phyloP scores from a whole-genome alignment of 2,797 vertebrate species.

The Falco peregrinus region DNA sequence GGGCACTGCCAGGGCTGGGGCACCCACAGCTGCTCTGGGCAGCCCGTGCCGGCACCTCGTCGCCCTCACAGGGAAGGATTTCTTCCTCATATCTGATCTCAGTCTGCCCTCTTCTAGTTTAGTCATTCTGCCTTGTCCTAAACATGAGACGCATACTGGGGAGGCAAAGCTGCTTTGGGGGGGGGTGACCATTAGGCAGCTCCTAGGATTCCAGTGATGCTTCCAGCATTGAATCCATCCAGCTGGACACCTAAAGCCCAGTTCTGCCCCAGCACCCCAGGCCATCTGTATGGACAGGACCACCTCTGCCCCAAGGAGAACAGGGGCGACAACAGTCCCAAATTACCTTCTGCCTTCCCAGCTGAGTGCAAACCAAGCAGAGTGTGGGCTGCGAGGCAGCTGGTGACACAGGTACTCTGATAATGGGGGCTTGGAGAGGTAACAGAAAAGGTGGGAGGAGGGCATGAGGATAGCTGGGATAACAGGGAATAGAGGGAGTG shows the following conservation, averaged over 20 bases:
- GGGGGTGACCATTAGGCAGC: neutral
- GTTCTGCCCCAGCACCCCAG: no score
- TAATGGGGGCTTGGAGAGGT: no score
- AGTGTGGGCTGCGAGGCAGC: no score
- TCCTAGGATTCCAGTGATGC: neutral
- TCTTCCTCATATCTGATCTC: no score
- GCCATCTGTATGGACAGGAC: no score
- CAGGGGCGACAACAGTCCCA: rapidly evolving
- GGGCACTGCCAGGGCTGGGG: no score
- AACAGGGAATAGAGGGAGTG: neutral
- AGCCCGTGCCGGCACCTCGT: no score
- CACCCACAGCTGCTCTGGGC: no score
- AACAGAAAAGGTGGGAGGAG: neutral
- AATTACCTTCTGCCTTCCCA: neutral
- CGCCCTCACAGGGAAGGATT: no score
- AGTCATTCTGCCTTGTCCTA: neutral
- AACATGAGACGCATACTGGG: neutral
- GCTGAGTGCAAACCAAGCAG: neutral
- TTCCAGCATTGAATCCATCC: neutral
- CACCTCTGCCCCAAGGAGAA: neutral
- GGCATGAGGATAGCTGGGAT: neutral
- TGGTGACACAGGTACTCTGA: no score
- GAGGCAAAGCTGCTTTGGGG: neutral
- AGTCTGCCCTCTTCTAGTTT: no score
- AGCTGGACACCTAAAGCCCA: neutral